Conservation (phyloP, 2,797 vertebrate genomes). For the Myripristis jacobus region DNA sequence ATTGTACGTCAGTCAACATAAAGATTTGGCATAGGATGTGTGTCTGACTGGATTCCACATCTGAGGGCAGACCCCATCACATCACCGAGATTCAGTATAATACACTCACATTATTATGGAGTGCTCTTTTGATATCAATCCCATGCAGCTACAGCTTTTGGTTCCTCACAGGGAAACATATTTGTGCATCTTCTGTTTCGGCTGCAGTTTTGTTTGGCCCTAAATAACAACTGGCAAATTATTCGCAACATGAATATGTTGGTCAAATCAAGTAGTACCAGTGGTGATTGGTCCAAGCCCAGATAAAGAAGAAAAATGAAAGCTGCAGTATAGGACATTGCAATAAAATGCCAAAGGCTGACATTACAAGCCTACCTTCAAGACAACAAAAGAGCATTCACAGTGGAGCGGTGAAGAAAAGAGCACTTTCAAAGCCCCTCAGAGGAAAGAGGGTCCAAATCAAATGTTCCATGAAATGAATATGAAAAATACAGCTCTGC, state of each 20-base stretch:
- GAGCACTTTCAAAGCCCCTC: slow-evolving; percentile 57
- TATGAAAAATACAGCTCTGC: slow-evolving; percentile 77
- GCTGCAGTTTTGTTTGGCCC: slow-evolving; percentile 19
- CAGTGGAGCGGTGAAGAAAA: slow-evolving; percentile 61
- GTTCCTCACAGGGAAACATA: slow-evolving; percentile 7
- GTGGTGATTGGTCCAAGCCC: slow-evolving; percentile 56
- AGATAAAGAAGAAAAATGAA: slow-evolving; percentile 61
- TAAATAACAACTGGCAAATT: slow-evolving; percentile 3
- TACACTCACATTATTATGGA: slow-evolving; percentile 38
- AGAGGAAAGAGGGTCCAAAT: slow-evolving; percentile 71
- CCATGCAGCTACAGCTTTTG: slow-evolving; percentile 12
- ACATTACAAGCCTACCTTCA: slow-evolving; percentile 70
- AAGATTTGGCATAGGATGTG: slow-evolving; percentile 38
- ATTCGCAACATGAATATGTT: slow-evolving; percentile 31
- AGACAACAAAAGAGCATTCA: slow-evolving; percentile 72
- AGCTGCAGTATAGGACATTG: slow-evolving; percentile 46
- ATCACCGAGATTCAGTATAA: slow-evolving; percentile 47
- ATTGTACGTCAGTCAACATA: slow-evolving; percentile 37
- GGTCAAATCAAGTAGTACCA: slow-evolving; percentile 49
- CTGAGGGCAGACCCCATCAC: slow-evolving; percentile 29
- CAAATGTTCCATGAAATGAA: slow-evolving; percentile 85
- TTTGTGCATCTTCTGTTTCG: slow-evolving; percentile 17
- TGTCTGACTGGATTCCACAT: slow-evolving; percentile 37
- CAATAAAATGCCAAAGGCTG: slow-evolving; percentile 70
- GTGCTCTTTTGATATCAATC: slow-evolving; percentile 43